Percentiles rank a stretch among this genome's conserved stretches.
Conservation (phyloP, 2,888 invertebrate genomes). For the Lissocephala sabroskyi region DNA sequence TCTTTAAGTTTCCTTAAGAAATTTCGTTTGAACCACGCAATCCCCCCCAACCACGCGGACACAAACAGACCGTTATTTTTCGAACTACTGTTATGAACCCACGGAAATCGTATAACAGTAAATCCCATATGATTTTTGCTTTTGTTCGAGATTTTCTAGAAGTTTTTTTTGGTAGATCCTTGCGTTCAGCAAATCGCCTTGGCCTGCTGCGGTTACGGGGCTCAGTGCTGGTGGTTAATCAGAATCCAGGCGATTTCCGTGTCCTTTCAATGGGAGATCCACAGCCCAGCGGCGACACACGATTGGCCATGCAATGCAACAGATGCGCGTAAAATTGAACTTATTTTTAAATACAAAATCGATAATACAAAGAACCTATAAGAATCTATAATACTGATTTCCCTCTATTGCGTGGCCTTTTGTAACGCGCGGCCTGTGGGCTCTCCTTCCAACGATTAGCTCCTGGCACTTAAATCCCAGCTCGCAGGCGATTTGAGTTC, state of each 20-base stretch:
- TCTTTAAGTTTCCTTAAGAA: slow-evolving; percentile 46
- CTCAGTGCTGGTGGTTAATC: slow-evolving; percentile 64
- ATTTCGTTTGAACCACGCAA: slow-evolving; percentile 30
- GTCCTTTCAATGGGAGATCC: slow-evolving; percentile 14
- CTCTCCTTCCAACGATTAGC: slow-evolving; percentile 48
- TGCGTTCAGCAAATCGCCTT: slow-evolving; percentile 50
- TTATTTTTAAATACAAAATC: slow-evolving; percentile 27
- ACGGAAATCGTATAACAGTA: slow-evolving; percentile 59
- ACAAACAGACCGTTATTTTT: slow-evolving; percentile 37
- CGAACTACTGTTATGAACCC: slow-evolving; percentile 35
- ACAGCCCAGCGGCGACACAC: slow-evolving; percentile 14
- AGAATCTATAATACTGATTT: slow-evolving; percentile 19
- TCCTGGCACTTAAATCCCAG: slow-evolving; percentile 48
- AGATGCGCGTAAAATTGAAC: slow-evolving; percentile 47
- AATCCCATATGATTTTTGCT: neutral
- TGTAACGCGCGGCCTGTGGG: slow-evolving; percentile 20
- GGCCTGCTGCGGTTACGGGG: slow-evolving; percentile 64
- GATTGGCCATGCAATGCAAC: slow-evolving; percentile 42
- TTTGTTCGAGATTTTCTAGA: neutral
- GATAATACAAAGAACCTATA: neutral
- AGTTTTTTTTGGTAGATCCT: no score
- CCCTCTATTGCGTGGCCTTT: slow-evolving; percentile 41
- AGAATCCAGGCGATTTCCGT: slow-evolving; percentile 54
- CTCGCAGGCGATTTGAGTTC: slow-evolving; percentile 54
- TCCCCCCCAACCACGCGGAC: slow-evolving; percentile 12